Conservation (phyloP, 1,140 invertebrate genomes). For the Chironomus striatipennis region DNA sequence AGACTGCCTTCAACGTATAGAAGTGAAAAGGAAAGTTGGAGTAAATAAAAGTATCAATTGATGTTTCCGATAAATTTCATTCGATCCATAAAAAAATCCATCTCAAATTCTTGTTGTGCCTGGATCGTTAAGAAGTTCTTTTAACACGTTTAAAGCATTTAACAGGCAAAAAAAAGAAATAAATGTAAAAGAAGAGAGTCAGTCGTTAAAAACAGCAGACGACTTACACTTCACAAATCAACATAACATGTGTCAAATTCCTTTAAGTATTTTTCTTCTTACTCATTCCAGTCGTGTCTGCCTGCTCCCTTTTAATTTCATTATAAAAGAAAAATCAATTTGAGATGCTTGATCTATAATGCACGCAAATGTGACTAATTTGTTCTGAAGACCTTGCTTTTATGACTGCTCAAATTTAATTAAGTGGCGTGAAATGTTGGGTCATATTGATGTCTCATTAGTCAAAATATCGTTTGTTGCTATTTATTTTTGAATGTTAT, state of each 20-base stretch:
- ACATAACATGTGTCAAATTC: slow-evolving; percentile 7
- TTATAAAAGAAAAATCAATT: no score
- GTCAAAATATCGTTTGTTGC: no score
- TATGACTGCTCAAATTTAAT: no score
- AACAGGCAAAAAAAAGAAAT: no score
- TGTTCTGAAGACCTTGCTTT: neutral
- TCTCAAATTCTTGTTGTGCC: neutral
- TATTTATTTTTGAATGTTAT: no score
- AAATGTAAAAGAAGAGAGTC: no score
- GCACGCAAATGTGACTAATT: neutral
- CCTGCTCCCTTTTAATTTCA: neutral
- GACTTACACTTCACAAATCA: slow-evolving; percentile 11
- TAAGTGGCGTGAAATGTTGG: no score
- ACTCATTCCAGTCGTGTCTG: neutral
- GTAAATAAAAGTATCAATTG: neutral
- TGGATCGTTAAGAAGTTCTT: neutral
- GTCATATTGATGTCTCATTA: no score
- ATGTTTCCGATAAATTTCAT: slow-evolving; percentile 13
- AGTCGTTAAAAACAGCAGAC: neutral
- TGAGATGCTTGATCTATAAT: neutral
- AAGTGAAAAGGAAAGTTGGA: no score
- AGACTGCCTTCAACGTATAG: no score
- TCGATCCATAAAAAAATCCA: neutral
- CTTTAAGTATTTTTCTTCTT: neutral
- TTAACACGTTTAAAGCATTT: slow-evolving; percentile 3